Percentiles rank a stretch among this genome's conserved stretches.
phyloP scores from a whole-genome alignment of 1,140 invertebrate species.

The Branchinecta lynchi region DNA sequence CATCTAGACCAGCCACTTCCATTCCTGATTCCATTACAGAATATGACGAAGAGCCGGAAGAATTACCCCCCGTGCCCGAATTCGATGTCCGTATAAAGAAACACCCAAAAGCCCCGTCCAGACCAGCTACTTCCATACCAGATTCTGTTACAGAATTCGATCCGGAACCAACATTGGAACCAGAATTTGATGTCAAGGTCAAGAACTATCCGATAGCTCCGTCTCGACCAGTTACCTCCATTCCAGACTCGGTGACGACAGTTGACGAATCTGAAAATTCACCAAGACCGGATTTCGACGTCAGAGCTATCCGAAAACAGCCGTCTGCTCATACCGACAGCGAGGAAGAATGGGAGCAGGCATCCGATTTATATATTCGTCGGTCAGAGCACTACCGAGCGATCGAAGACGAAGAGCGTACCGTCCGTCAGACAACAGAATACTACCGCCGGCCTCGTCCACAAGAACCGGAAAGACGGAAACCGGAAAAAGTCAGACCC shows the following conservation, averaged over 20 bases:
- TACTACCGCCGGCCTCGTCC: background rate
- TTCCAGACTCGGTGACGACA: background rate
- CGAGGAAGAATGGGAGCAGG: too few species aligned
- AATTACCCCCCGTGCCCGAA: conserved; percentile 38
- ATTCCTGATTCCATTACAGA: background rate
- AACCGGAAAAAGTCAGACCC: background rate
- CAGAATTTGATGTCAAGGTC: conserved; percentile 65
- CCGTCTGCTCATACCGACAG: too few species aligned
- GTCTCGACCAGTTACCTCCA: background rate
- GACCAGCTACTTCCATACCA: conserved; percentile 29
- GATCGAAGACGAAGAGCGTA: conserved; percentile 7
- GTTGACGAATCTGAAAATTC: background rate
- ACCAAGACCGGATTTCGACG: too few species aligned
- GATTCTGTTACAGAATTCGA: conserved; percentile 19
- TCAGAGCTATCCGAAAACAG: too few species aligned
- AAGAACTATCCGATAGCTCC: conserved; percentile 48
- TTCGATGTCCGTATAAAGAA: conserved; percentile 72
- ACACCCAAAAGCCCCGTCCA: conserved; percentile 38
- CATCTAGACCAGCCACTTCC: background rate
- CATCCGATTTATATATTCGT: too few species aligned
- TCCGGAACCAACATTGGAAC: conserved; percentile 38
- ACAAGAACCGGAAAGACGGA: background rate
- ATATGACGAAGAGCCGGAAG: conserved; percentile 21
- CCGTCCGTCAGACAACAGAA: conserved; percentile 13
- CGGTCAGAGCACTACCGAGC: background rate